Evolutionary conservation across 1,140 invertebrate species (phyloP), one percentile per base, ranked within the genome.

Genomic region (Drosophila funebris): DNA sequence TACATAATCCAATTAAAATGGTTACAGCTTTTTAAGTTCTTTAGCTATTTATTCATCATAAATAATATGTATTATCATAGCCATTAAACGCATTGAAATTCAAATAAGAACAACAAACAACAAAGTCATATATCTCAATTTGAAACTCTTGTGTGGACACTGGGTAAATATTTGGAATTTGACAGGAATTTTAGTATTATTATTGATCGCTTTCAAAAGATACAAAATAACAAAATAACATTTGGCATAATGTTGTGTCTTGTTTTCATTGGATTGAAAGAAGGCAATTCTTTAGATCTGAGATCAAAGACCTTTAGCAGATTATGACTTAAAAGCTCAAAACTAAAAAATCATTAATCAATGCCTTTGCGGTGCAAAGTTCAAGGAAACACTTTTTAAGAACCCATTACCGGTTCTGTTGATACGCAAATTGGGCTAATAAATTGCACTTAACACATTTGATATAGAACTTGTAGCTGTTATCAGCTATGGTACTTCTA

Each of bases 401-500:
- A 41, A 41, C 3, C n/a, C 6, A 18, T 41, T 16, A 16, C 6
- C 6, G 4, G 8, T 29, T 36, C 3, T 20, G 8, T 36, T 53
- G 14, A 53, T 54, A 54, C 52, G 31, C 52, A 54, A 54, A 54
- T 54, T 54, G 56, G 56, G 11, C n/a, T 33, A 20, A 46, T 29
- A 46, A 36, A 60, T 46, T 33, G 9, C 27, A 53, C 61, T 36
- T 24, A 27, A 46, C 62, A 4, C n/a, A 8, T 20, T 44, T 27
- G 11, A 29, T 56, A 44, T 31, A 27, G 2, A 8, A 43, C 2
- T 20, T 36, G 9, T 16, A 8, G 5, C 1, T 57, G 13, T 67
- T 67, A 66, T 66, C 62, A 66, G 39, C 52, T 4, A 11, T 14
- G 39, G 24, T 24, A 44, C n/a, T 54, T 57, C 13, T 24, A 43